Evolutionary conservation across 1,140 invertebrate species (phyloP).

Genomic region (Cotesia vestalis): DNA sequence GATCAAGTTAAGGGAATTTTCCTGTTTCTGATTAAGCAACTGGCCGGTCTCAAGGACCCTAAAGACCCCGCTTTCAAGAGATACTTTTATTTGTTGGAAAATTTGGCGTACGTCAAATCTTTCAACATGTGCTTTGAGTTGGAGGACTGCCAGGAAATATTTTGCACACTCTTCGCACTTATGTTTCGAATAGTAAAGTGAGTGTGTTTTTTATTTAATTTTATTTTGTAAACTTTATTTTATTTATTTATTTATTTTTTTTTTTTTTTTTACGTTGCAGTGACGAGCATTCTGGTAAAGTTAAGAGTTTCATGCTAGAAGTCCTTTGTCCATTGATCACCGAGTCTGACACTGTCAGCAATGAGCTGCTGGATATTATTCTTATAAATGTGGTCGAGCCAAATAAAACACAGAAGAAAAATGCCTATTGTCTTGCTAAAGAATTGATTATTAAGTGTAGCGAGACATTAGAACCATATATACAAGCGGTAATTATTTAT

Average conservation of each 20-base stretch:
- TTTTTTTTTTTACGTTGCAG: constrained; percentile 65
- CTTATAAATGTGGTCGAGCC: constrained; percentile 95
- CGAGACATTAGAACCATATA: constrained; percentile 92
- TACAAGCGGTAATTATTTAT: constrained; percentile 81
- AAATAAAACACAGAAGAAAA: constrained; percentile 89
- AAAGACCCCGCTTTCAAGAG: constrained; percentile 97
- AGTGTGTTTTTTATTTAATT: constrained; percentile 55
- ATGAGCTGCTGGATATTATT: constrained; percentile 93
- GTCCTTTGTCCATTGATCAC: constrained; percentile 92
- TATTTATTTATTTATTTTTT: constrained; percentile 32
- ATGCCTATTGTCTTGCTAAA: constrained; percentile 90
- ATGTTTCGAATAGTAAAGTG: constrained; percentile 97
- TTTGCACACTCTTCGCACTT: constrained; percentile 91
- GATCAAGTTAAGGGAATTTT: constrained; percentile 94
- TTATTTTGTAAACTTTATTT: constrained; percentile 2
- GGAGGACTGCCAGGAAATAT: constrained; percentile 97
- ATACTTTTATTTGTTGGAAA: constrained; percentile 96
- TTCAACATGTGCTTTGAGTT: constrained; percentile 99
- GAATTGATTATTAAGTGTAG: constrained; percentile 91
- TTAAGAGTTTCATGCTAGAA: constrained; percentile 96
- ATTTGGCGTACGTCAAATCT: constrained; percentile 96
- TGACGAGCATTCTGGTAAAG: constrained; percentile 94
- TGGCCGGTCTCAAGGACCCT: constrained; percentile 92
- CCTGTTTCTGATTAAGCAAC: constrained; percentile 93
- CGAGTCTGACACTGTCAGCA: constrained; percentile 94